These are phyloP conservation scores for Drosophila murphyi DNA, from an alignment of 1,140 invertebrate species.

Conservation along the genomic window DNA sequence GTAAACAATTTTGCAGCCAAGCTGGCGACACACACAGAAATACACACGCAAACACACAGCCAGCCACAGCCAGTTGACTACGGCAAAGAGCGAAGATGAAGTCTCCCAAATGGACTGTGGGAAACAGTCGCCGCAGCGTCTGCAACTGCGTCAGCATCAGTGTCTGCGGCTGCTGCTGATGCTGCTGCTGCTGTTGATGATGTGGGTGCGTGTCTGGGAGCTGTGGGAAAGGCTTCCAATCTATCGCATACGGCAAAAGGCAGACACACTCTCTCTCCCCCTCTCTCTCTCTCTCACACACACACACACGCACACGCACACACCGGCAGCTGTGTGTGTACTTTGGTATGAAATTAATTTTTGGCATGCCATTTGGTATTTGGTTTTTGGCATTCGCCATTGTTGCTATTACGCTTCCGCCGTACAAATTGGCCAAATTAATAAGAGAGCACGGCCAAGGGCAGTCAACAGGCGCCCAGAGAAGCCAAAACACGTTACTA, in stretches of 20 bases:
- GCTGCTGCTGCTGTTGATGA: constrained; percentile 27
- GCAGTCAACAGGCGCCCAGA: constrained; percentile 29
- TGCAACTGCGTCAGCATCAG: constrained; percentile 12
- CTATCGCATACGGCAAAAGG: constrained; percentile 6
- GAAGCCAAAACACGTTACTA: constrained; percentile 49
- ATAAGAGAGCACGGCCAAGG: constrained; percentile 62
- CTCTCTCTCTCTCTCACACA: not conserved
- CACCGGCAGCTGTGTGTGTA: constrained; percentile 4
- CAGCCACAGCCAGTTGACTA: not conserved
- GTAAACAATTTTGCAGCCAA: constrained; percentile 69
- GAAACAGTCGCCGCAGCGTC: constrained; percentile 54
- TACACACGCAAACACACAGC: not conserved
- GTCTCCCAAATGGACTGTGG: constrained; percentile 45
- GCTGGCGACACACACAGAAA: constrained; percentile 47
- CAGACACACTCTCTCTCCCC: not conserved
- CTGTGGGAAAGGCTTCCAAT: constrained; percentile 55
- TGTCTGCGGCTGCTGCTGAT: constrained; percentile 32
- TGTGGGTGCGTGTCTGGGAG: constrained; percentile 61
- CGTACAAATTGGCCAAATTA: constrained; percentile 72
- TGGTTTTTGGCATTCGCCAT: not conserved
- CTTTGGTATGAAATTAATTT: constrained; percentile 71
- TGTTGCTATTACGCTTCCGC: constrained; percentile 61
- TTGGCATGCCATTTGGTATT: constrained; percentile 46
- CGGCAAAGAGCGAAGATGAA: constrained; percentile 3
- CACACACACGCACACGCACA: not conserved